These are phyloP conservation scores for Nemotelus pantherinus DNA, from an alignment of 2,888 invertebrate genomes.

Conservation along the genomic window DNA sequence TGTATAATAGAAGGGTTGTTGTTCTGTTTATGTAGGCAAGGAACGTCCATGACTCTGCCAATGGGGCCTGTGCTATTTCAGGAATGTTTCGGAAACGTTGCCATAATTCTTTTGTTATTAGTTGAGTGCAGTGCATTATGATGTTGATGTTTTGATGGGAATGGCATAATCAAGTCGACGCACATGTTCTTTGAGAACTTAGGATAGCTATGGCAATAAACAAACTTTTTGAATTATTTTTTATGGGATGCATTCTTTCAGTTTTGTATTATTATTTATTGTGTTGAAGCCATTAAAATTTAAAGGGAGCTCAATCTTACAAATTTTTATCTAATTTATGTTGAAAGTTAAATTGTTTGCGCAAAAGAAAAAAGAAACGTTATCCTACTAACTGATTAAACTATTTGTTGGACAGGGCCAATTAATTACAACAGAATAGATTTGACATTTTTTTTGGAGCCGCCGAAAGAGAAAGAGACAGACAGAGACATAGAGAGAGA, in stretches of 20 bases:
- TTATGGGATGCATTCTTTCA: conserved; percentile 3
- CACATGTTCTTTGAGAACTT: conserved; percentile 9
- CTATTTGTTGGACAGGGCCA: background rate
- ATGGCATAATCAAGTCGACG: conserved; percentile 17
- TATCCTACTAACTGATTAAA: too few species aligned
- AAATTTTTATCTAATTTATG: too few species aligned
- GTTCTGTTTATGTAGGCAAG: conserved; percentile 25
- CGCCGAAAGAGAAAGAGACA: too few species aligned
- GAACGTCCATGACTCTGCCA: conserved; percentile 33
- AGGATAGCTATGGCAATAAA: background rate
- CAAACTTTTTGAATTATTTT: background rate
- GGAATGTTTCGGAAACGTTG: conserved; percentile 38
- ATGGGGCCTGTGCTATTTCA: conserved; percentile 32
- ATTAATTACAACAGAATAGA: background rate
- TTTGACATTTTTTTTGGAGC: background rate
- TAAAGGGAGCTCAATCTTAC: too few species aligned
- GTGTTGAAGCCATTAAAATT: too few species aligned
- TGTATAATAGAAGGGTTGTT: conserved; percentile 8
- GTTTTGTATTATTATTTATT: background rate
- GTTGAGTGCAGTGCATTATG: conserved; percentile 9
- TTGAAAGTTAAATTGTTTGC: too few species aligned
- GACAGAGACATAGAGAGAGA: too few species aligned
- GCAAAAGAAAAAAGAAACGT: too few species aligned
- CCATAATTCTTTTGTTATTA: conserved; percentile 29
- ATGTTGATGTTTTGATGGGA: conserved; percentile 12